A percentile compares a stretch with the other conserved stretches of the same genome.
These are phyloP conservation scores for Podarcis siculus DNA, from an alignment of 2,797 vertebrate genomes.

Conservation along the genomic window DNA sequence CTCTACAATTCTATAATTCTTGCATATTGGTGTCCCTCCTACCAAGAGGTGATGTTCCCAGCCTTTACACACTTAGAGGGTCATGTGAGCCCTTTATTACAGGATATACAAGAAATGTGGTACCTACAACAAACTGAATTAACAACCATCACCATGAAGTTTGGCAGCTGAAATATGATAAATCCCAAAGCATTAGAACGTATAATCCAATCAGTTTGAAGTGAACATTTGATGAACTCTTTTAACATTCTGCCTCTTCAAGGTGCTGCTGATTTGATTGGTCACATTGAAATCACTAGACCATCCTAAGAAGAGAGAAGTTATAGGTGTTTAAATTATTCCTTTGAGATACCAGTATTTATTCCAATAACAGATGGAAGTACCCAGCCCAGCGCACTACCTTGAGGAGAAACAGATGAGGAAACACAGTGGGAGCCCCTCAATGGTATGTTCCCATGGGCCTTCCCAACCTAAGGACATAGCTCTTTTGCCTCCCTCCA, in stretches of 20 bases:
- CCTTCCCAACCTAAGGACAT: no score
- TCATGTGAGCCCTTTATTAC: not conserved
- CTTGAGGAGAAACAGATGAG: no score
- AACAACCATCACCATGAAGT: not conserved
- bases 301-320: not conserved
- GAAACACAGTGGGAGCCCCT: no score
- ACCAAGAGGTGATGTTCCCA: not conserved
- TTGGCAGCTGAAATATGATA: not conserved
- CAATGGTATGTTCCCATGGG: no score
- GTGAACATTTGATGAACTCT: not conserved
- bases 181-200: not conserved
- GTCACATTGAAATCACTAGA: slow-evolving; percentile 8
- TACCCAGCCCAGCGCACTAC: no score
- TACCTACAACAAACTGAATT: not conserved
- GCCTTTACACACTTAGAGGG: not conserved
- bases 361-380: not conserved
- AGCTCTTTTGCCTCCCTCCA: no score
- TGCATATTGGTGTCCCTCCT: not conserved
- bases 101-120: not conserved
- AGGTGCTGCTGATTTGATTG: not conserved
- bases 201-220: not conserved
- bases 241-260: not conserved
- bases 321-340: not conserved
- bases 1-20: not conserved
- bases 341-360: not conserved